These are phyloP conservation scores for Trachymyrmex cornetzi DNA, from an alignment of 1,140 invertebrate species.

Conservation along the genomic window DNA sequence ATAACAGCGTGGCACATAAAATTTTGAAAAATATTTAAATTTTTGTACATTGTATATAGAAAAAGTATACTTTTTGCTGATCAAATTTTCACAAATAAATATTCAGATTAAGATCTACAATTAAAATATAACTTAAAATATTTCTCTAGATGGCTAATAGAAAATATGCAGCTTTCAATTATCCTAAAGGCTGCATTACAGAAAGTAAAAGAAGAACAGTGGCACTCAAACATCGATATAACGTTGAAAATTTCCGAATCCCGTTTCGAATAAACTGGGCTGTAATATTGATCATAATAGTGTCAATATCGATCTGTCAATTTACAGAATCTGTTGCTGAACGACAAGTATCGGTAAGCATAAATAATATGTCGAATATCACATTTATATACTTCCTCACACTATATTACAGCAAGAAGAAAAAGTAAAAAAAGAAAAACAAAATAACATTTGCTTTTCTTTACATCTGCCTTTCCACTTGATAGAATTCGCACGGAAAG, in stretches of 20 bases:
- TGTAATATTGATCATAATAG: background rate
- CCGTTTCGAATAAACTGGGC: conserved; percentile 38
- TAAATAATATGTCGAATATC: background rate
- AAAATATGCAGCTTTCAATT: conserved; percentile 5
- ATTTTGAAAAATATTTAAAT: conserved; percentile 16
- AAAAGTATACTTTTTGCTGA: background rate
- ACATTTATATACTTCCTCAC: background rate
- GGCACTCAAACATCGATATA: conserved; percentile 19
- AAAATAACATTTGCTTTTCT: background rate
- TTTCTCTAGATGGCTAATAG: conserved; percentile 38
- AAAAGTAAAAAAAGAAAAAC: background rate
- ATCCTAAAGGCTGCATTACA: background rate
- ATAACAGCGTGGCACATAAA: background rate
- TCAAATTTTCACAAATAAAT: conserved; percentile 1
- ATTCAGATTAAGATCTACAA: background rate
- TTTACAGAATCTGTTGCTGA: background rate
- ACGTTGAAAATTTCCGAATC: conserved; percentile 33
- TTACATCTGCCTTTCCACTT: background rate
- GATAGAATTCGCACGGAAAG: background rate
- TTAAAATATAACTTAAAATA: conserved; percentile 9
- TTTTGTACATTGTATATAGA: background rate
- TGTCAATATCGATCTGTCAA: conserved; percentile 12
- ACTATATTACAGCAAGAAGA: background rate
- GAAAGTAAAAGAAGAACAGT: background rate
- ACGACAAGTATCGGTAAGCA: conserved; percentile 27